These are phyloP conservation scores for Thaumetopoea pityocampa DNA, from an alignment of 1,140 invertebrate species.

Conservation along the genomic window DNA sequence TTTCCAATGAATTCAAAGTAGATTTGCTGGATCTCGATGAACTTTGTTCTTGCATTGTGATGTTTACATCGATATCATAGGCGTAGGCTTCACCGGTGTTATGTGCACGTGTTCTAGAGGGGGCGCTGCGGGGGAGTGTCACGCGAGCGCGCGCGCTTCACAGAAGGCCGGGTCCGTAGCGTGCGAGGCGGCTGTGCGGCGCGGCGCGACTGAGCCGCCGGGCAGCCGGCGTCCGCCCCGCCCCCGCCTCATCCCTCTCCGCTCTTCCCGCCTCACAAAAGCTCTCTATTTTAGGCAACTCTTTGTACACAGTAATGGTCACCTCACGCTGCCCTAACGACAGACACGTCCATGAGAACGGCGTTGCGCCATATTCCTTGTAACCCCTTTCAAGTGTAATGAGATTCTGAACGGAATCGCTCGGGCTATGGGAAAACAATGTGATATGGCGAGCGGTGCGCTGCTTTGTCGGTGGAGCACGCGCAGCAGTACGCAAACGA, in stretches of 20 bases:
- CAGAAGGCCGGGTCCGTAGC: constrained; percentile 39
- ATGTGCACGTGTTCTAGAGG: constrained; percentile 44
- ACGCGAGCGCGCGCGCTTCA: constrained; percentile 59
- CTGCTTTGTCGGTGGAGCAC: constrained; percentile 60
- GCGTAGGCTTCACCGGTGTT: constrained; percentile 29
- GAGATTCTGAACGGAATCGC: constrained; percentile 68
- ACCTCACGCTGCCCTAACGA: constrained; percentile 71
- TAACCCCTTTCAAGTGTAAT: constrained; percentile 65
- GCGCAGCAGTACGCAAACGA: constrained; percentile 20
- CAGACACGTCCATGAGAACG: constrained; percentile 72
- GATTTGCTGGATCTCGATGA: constrained; percentile 60
- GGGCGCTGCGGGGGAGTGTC: constrained; percentile 43
- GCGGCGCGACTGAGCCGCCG: constrained; percentile 69
- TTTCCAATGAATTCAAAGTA: constrained; percentile 68
- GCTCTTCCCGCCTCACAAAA: constrained; percentile 66
- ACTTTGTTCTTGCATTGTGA: constrained; percentile 70
- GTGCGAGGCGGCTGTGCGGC: constrained; percentile 62
- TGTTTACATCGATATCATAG: constrained; percentile 29
- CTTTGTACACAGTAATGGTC: constrained; percentile 73
- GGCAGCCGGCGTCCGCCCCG: constrained; percentile 60
- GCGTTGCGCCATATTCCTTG: constrained; percentile 66
- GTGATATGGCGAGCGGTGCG: constrained; percentile 32
- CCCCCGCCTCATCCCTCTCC: constrained; percentile 54
- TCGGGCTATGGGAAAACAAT: constrained; percentile 65
- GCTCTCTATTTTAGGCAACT: constrained; percentile 75